phyloP scores from a whole-genome alignment of 1,140 invertebrate species.

The Scaptomyza hsui region DNA sequence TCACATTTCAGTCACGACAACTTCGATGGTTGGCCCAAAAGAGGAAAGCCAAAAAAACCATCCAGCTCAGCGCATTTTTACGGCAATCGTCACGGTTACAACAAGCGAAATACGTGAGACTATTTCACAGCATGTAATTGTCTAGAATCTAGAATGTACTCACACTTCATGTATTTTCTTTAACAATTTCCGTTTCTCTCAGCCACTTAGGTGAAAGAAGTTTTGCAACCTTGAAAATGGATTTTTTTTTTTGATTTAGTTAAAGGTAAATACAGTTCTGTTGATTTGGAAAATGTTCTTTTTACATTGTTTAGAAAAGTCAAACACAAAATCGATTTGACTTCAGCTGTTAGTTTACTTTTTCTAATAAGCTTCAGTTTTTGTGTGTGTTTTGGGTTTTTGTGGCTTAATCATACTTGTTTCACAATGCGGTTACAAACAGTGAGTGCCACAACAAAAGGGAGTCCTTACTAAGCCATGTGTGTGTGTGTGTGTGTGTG shows the following conservation, averaged over 20 bases:
- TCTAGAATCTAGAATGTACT: too few relatives aligned
- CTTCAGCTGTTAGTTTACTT: background rate
- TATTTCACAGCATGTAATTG: constrained; percentile 21
- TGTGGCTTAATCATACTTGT: constrained; percentile 11
- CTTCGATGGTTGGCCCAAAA: constrained; percentile 6
- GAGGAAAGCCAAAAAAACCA: background rate
- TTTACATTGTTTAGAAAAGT: background rate
- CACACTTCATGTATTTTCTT: constrained; percentile 15
- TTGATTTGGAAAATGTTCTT: background rate
- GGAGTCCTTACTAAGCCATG: constrained; percentile 4
- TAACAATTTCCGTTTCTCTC: constrained; percentile 1
- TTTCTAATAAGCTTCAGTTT: constrained; percentile 14
- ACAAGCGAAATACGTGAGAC: constrained; percentile 26
- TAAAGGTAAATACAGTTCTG: background rate
- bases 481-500: background rate
- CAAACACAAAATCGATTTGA: constrained; percentile 17
- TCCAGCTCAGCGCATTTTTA: constrained; percentile 25
- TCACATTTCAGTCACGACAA: constrained; percentile 25
- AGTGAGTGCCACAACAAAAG: constrained; percentile 30
- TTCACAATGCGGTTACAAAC: constrained; percentile 22
- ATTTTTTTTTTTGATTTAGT: too few relatives aligned
- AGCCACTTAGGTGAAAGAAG: constrained; percentile 12
- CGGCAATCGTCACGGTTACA: constrained; percentile 35
- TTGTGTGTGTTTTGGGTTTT: constrained; percentile 5
- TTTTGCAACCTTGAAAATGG: background rate